Evolutionary conservation across 2,113 vertebrate genomes (phyloP), one percentile per base, ranked within the genome.

Genomic region (Dasyornis broadbenti): DNA sequence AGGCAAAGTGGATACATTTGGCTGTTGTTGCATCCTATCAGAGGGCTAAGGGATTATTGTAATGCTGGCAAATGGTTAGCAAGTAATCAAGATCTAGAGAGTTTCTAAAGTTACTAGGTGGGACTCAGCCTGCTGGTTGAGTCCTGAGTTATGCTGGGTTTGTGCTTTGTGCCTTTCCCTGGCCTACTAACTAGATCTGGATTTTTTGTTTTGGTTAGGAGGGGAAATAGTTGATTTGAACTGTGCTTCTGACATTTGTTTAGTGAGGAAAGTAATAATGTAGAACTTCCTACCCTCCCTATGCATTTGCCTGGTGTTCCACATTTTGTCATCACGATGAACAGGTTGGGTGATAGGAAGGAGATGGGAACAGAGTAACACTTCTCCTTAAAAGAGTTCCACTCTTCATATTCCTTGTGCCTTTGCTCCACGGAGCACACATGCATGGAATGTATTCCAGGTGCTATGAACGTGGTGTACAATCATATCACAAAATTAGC

Each of bases 241-340:
- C 12, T 56, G 76, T 20, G 31, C 13, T 80, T 76, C 30, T 83
- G 50, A n/a, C 1, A 3, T 42, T 65, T 83, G 10, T 72, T 80
- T 83, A 40, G n/a, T 39, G 50, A 42, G 39, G 39, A 63, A 42
- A 20, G 21, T 30, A 60, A 71, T 30, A 5, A 27, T 12, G 4
- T 8, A 71, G 54, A 44, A 8, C 21, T 64, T 80, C 31, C 63
- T 82, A 24, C 30, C 3, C 26, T 77, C 7, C 13, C 21, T 40
- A 24, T 40, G n/a, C 9, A 57, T 86, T 69, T 89, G 6, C 45
- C 18, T 28, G 9, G 3, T 28, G 8, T 44, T 70, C 40, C 30
- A 54, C 8, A 5, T n/a, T 47, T 63, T 50, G 11, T 35, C 12
- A 27, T 56, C 30, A n/a, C 0, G 2, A 33, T 1, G 3, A 53